Base-by-base conservation (phyloP, 2,113 vertebrate genomes). In the Kryptolebias marmoratus region DNA sequence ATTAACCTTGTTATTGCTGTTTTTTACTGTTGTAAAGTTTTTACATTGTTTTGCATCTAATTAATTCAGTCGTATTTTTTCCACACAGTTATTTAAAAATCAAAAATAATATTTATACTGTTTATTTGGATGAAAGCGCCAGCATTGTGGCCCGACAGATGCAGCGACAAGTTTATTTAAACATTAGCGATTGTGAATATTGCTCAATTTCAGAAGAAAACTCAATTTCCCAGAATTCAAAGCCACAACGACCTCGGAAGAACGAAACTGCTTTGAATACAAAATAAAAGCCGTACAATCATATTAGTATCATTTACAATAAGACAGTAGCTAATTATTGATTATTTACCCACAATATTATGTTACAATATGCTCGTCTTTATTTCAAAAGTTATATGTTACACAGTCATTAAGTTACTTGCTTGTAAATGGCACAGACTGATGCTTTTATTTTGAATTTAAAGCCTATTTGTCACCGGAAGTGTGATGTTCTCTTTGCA, bases 141-240 rank as follows among this genome's bases (percentile, higher is more conserved):
- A 22, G 22, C 22, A 22, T 22, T 22, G 22, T 22, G 22, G 22
- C 22, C 22, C 22, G 22, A 22, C 22, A 22, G 22, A 22, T 22
- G 22, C 22, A 22, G 22, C 22, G 22, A 22, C 22, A 22, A 0
- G 22, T 22, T 22, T 22, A 22, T 15, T 9, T 14, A 18, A 22
- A 28, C 14, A 9, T 56, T 39, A 14, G 32, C 15, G 75, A 67
- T 84, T 68, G 80, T 88, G 81, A 89, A 87, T 12, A 27, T 30
- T 39, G 5, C 77, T 64, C 39, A 63, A 15, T 16, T 27, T n/a
- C 4, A 30, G 12, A 12, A 52, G 1, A 52, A 42, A 71, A 80
- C 71, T 82, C 3, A 0, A 62, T 67, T 67, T 55, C 83, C 81
- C 79, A 86, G 6, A 80, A 77, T 81, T 53, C 82, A 45, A 59